These are phyloP conservation scores for Chrysopa pallens DNA, from an alignment of 1,140 invertebrate genomes.

Conservation along the genomic window DNA sequence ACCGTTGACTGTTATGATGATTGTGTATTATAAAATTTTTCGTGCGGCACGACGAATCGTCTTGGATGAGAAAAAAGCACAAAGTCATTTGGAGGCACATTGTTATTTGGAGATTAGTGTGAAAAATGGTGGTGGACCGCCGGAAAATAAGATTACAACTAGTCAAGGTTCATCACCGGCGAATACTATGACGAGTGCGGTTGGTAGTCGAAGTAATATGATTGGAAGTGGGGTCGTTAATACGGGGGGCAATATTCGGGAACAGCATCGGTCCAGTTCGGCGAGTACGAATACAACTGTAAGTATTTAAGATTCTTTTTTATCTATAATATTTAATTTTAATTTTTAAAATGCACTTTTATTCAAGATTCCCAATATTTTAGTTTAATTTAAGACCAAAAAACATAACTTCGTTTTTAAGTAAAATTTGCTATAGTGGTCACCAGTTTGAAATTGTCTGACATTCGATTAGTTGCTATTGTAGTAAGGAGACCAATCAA, in stretches of 20 bases:
- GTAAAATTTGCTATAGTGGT: no score
- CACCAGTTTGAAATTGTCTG: no score
- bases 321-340: no score
- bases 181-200: conserved; percentile 17
- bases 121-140: conserved; percentile 45
- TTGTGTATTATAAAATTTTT: conserved; percentile 85
- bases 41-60: conserved; percentile 67
- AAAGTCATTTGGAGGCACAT: conserved; percentile 60
- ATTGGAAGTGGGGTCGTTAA: no score
- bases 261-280: conserved; percentile 27
- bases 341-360: no score
- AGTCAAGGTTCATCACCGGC: conserved; percentile 25
- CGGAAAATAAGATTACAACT: conserved; percentile 33
- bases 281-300: conserved; percentile 45
- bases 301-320: conserved; percentile 17
- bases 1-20: conserved; percentile 74
- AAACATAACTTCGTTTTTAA: no score
- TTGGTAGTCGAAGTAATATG: conserved; percentile 11
- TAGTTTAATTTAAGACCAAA: no score
- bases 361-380: no score
- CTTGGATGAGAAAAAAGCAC: conserved; percentile 66
- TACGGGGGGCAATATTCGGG: conserved; percentile 2
- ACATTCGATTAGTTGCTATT: no score
- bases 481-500: no score
- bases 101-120: conserved; percentile 52